Evolutionary conservation across 2,888 invertebrate species (phyloP), one percentile per base, ranked within the genome.

Genomic region (Aspidiotus rigidus): DNA sequence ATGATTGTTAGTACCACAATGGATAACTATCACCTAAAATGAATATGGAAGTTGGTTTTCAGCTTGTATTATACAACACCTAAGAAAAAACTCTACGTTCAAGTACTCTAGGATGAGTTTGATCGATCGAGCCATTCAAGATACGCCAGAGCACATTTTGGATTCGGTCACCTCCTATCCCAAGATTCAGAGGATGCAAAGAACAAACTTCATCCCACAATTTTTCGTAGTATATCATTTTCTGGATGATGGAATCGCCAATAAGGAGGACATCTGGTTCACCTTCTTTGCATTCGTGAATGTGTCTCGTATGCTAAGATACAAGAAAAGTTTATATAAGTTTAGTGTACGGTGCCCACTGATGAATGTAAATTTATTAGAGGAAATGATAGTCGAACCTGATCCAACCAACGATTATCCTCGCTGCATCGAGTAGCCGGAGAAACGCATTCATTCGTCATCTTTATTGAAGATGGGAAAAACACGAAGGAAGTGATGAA

Each of bases 121-220:
- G n/a, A 62, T 62, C 44, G 13, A 62, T 41, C 40, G 62, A 13
- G n/a, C 42, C 93, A 80, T 93, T 90, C 76, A 85, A 83, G 60
- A 94, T 84, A 75, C 94, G 83, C 94, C 94, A 94, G 59, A 94
- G 80, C 9, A 93, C 86, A 81, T 94, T 86, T 78, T 93, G 89
- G 44, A 90, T 89, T 77, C 86, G 84, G 79, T 94, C 94, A 73
- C 86, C 88, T 74, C 90, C 87, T 76, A 94, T 90, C 75, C 93
- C 92, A 80, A 91, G 90, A 79, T 94, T 94, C 74, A 93, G 83
- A 77, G 90, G 88, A 79, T 94, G 93, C 77, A 94, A 82, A 2
- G 93, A 93, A 67, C 89, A 91, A 83, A 94, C 93, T 75, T 89
- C 87, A 77, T 89, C 87, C 93, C 93, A 94, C 64, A 91, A 84